These are phyloP conservation scores for Poeciliopsis retropinna DNA, from an alignment of 2,113 vertebrate species.

Conservation along the genomic window DNA sequence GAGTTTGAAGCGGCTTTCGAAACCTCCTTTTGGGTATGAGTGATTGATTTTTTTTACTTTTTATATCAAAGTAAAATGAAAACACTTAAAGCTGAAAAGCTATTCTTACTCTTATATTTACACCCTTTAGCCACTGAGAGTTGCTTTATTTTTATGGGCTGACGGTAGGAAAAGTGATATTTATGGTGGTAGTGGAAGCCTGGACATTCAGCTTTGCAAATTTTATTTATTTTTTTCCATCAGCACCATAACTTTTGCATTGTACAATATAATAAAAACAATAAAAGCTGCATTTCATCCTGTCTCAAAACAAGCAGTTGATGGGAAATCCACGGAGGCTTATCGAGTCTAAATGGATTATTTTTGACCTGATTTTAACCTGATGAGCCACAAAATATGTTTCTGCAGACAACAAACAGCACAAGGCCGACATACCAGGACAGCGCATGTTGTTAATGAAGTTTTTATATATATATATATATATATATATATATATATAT, in stretches of 20 bases:
- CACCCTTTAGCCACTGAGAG: not conserved
- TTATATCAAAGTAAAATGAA: not conserved
- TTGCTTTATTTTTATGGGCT: not conserved
- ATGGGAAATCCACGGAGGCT: not conserved
- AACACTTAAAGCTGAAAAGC: not conserved
- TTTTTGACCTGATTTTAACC: conserved; percentile 45
- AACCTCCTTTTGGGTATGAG: not conserved
- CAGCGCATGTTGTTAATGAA: conserved; percentile 73
- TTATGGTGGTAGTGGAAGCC: not conserved
- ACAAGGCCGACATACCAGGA: conserved; percentile 50
- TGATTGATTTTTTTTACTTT: not conserved
- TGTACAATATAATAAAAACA: not conserved
- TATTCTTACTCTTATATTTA: not conserved
- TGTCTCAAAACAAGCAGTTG: not conserved
- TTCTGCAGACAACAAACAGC: conserved; percentile 34
- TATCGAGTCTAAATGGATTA: conserved; percentile 20
- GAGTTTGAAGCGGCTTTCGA: not conserved
- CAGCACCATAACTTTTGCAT: not conserved
- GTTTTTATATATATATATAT: too few species aligned
- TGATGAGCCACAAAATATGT: conserved; percentile 18
- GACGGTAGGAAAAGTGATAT: not conserved
- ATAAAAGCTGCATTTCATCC: not conserved
- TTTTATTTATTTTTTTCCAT: not conserved
- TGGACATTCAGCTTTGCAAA: not conserved
- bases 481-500: too few species aligned